Evolutionary conservation across 2,113 vertebrate genomes (phyloP), one percentile per base, ranked within the genome.

Genomic region (Dicentrarchus labrax): DNA sequence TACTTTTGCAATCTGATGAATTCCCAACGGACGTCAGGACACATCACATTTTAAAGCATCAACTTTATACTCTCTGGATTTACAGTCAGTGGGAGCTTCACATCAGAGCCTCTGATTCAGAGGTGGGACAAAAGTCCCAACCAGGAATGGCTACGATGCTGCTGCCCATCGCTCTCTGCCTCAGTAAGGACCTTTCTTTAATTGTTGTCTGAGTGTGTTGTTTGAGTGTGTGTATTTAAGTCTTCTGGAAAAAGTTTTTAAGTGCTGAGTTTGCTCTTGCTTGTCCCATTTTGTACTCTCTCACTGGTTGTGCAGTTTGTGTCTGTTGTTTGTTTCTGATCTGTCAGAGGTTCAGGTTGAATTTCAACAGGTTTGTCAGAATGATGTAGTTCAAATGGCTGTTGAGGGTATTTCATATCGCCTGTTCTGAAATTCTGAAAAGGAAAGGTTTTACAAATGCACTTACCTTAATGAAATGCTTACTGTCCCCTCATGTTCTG

Each of bases 381-480:
- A 60, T 75, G 54, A 78, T 53, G 7, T 62, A 39, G 16, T 72
- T 64, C 51, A 39, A 13, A 74, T 76, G 21, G 53, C 38, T 82
- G 48, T 71, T 69, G 30, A 76, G 24, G 5, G 13, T 22, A 43
- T 77, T 80, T 9, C 4, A 67, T 79, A 74, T n/a, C 76, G 72
- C 24, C 67, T 74, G 57, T 60, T 83, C 72, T 53, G 69, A 84
- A 84, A 82, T 22, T n/a, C n/a, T 60, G 73, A 83, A 6, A 59
- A 86, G 65, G 54, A 56, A 36, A 16, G 80, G 76, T 83, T 91
- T 92, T 83, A 88, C 61, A 87, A 82, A 76, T 80, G 86, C 85
- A 89, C 89, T 93, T 88, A 90, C 39, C 85, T 78, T 88, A 86
- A 92, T 92, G 84, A 93, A 81, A 81, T 53, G 39, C 65, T 86